Evolutionary conservation across 35 echinoderm and acorn worm genomes (phyloP), one percentile per base, ranked within the genome.

Genomic region (Apostichopus californicus): DNA sequence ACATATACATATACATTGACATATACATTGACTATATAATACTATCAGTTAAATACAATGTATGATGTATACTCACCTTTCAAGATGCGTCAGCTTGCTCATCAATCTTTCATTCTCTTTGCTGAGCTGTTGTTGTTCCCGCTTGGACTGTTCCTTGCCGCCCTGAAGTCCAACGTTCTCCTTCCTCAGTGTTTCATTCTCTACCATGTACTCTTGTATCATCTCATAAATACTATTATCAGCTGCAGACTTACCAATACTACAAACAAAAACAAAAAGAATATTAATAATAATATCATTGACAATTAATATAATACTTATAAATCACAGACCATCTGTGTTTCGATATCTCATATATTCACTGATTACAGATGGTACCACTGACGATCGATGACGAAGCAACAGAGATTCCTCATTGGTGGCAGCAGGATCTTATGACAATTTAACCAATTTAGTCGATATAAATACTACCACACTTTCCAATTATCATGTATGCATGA

Each of bases 131-230:
- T 96, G 73, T 28, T 98, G 97, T 81, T 98, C 97, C 17, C 95
- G 90, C 56, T 71, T 94, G 1, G 95, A 83, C 34, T 90, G 83
- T 89, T 95, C 90, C 65, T 91, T 94, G 71, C 86, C 66, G n/a
- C 89, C 89, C 55, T 93, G 88, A 0, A 99, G 89, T 75, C 94
- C 90, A 17, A 88, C 92, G 90, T 99, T 99, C 82, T 99, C 97
- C 20, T 95, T 94, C 56, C 97, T 90, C 59, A 99, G 73, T 1
- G 93, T 99, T 78, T 99, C 97, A 82, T 99, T 99, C 77, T 99
- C 97, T 65, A 99, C 90, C 97, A 99, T 99, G 89, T 99, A 99
- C 70, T 99, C 95, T 84, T 99, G 97, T 5, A 99, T 85, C 97
- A 99, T 99, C 90, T 96, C 95, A 92, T 99, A 99, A 8, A 99